Percentiles rank a stretch among this genome's conserved stretches.
phyloP scores from a whole-genome alignment of 2,113 vertebrate genomes.

The Hiodon alosoides region DNA sequence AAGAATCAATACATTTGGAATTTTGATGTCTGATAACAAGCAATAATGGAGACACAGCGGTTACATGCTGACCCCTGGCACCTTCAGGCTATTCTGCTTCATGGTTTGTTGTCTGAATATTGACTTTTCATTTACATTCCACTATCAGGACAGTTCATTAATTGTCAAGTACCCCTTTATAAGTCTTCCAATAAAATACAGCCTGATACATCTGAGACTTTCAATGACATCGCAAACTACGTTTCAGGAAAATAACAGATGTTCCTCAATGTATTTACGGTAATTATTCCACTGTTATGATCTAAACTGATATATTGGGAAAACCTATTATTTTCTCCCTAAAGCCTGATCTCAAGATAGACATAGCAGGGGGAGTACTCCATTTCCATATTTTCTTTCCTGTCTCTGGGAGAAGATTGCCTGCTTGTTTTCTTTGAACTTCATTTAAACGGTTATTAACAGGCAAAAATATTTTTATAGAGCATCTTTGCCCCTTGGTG shows the following conservation, averaged over 20 bases:
- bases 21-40: background rate
- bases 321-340: background rate
- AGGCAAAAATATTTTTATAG: background rate
- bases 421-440: too few relatives aligned
- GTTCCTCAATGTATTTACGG: too few relatives aligned
- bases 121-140: slow-evolving; percentile 13
- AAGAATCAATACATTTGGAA: too few relatives aligned
- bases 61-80: background rate
- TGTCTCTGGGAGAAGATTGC: too few relatives aligned
- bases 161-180: background rate
- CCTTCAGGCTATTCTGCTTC: background rate
- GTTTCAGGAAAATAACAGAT: too few relatives aligned
- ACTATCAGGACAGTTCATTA: background rate
- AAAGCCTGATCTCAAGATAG: background rate
- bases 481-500: background rate
- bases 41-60: background rate
- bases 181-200: background rate
- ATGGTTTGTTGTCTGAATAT: slow-evolving; percentile 13
- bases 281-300: too few relatives aligned
- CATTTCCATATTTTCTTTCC: background rate
- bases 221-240: background rate
- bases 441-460: too few relatives aligned
- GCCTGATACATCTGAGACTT: background rate
- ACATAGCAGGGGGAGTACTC: background rate
- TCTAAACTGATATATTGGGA: background rate